phyloP scores from a whole-genome alignment of 2,888 invertebrate species.

The Malthinus seriepunctatus region DNA sequence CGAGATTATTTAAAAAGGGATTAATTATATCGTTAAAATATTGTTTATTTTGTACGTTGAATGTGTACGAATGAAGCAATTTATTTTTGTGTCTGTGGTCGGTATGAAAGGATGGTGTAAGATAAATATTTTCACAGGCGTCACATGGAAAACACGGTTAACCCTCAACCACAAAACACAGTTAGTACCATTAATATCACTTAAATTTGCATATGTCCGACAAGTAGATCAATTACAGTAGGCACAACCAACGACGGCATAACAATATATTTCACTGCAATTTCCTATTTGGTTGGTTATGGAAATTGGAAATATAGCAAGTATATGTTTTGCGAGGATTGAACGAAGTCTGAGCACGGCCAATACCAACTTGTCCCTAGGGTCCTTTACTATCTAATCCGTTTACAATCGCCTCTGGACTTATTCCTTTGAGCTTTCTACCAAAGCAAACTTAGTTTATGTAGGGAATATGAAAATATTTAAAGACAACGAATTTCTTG shows the following conservation, averaged over 20 bases:
- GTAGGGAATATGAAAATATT: slow-evolving; percentile 29
- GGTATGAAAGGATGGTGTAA: slow-evolving; percentile 1
- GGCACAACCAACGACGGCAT: slow-evolving; percentile 13
- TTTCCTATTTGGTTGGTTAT: slow-evolving; percentile 32
- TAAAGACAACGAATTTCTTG: slow-evolving; percentile 20
- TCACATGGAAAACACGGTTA: slow-evolving; percentile 10
- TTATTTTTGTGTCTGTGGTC: slow-evolving; percentile 2
- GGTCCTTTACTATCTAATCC: slow-evolving; percentile 30
- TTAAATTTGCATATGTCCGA: slow-evolving; percentile 22
- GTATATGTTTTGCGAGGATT: slow-evolving; percentile 22
- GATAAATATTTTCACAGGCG: slow-evolving; percentile 15
- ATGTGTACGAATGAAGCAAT: background rate
- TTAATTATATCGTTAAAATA: no score
- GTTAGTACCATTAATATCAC: slow-evolving; percentile 21
- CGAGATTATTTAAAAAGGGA: no score
- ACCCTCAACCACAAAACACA: slow-evolving; percentile 8
- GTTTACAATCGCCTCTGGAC: slow-evolving; percentile 30
- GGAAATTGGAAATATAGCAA: slow-evolving; percentile 30
- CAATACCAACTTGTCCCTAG: slow-evolving; percentile 25
- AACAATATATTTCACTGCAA: slow-evolving; percentile 31
- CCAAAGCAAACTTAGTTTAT: slow-evolving; percentile 26
- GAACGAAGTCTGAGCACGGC: slow-evolving; percentile 28
- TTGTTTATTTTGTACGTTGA: no score
- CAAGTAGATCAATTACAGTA: slow-evolving; percentile 24
- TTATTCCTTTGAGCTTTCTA: slow-evolving; percentile 26